Percentiles rank a stretch among this genome's conserved stretches.
Conservation (phyloP, 2,888 invertebrate species). For the Harpalus rufipes region DNA sequence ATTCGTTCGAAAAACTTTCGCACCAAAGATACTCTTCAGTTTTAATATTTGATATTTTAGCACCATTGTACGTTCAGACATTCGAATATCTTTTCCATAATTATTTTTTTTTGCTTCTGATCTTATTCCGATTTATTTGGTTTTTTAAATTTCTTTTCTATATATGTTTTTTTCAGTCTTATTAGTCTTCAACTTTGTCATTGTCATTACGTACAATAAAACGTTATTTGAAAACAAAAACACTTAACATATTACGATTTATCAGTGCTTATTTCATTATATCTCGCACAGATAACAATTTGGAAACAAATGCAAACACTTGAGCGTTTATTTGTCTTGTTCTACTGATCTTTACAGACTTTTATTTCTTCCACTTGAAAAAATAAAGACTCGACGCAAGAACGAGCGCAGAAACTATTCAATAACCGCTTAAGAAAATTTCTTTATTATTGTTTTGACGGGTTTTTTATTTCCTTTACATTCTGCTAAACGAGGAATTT, state of each 20-base stretch:
- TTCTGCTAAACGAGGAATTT: not conserved
- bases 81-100: too few species aligned
- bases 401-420: conserved; percentile 7
- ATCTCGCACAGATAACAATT: conserved; percentile 30
- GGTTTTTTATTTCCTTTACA: conserved; percentile 6
- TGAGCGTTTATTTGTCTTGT: conserved; percentile 37
- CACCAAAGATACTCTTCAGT: too few species aligned
- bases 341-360: conserved; percentile 18
- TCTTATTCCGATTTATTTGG: not conserved
- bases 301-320: conserved; percentile 32
- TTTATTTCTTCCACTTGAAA: conserved; percentile 48
- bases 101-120: too few species aligned
- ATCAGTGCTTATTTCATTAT: conserved; percentile 10
- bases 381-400: conserved; percentile 6
- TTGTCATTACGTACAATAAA: not conserved
- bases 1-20: too few species aligned
- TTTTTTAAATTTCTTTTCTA: not conserved
- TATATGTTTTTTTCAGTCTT: not conserved
- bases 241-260: conserved; percentile 1
- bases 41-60: too few species aligned
- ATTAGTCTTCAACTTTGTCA: not conserved
- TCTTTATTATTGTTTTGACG: conserved; percentile 28
- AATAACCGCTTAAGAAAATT: conserved; percentile 39
- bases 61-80: too few species aligned
- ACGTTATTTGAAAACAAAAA: not conserved